Evolutionary conservation across 2,888 invertebrate species (phyloP).

Genomic region (Lottia scabra): DNA sequence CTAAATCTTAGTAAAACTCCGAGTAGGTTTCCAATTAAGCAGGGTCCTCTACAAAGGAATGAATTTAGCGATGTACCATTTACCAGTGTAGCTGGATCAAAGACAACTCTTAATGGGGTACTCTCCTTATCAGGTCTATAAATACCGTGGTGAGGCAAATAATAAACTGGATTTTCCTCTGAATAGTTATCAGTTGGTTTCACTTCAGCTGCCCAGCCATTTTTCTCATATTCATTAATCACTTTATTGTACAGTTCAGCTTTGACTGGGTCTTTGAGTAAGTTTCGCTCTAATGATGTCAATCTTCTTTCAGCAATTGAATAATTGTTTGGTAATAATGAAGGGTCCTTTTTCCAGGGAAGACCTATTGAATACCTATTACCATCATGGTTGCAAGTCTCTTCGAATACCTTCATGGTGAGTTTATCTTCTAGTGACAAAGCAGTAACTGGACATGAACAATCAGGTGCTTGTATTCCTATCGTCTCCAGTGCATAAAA

Average conservation of each 20-base stretch:
- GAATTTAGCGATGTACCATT: constrained; percentile 5
- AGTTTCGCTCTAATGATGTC: constrained; percentile 7
- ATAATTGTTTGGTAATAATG: constrained; percentile 16
- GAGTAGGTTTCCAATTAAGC: constrained; percentile 8
- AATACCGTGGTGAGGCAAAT: constrained; percentile 21
- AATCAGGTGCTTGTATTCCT: constrained; percentile 19
- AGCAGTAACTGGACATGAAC: constrained; percentile 8
- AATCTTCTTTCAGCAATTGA: constrained; percentile 10
- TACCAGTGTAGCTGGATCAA: constrained; percentile 15
- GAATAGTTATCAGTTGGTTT: not conserved
- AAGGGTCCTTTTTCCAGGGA: constrained; percentile 2
- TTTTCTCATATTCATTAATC: constrained; percentile 6
- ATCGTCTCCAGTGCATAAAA: constrained; percentile 9
- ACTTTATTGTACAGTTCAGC: constrained; percentile 9
- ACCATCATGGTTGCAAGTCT: constrained; percentile 11
- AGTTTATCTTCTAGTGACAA: constrained; percentile 11
- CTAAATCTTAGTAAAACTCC: constrained; percentile 7
- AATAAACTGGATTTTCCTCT: not conserved
- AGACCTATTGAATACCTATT: not conserved
- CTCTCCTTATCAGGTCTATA: constrained; percentile 18
- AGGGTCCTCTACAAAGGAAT: constrained; percentile 5
- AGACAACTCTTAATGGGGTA: constrained; percentile 15
- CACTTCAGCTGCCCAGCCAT: constrained; percentile 9
- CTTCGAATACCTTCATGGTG: constrained; percentile 12
- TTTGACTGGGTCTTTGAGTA: constrained; percentile 4